Conservation (phyloP, 2,888 invertebrate genomes). For the Melangyna quadrimaculata region DNA sequence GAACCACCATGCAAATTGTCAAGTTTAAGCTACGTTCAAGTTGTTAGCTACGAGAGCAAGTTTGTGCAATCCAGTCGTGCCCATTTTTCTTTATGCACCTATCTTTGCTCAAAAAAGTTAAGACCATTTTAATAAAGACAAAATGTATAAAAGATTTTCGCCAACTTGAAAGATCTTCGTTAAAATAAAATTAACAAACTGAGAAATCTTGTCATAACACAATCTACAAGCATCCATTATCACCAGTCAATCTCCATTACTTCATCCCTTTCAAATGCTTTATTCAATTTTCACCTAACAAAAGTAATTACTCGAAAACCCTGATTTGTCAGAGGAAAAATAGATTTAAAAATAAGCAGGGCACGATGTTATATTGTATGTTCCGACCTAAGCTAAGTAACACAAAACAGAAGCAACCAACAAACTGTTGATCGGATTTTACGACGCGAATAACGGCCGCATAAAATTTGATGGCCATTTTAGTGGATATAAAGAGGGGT, state of each 20-base stretch:
- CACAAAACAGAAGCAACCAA: constrained; percentile 27
- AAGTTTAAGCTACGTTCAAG: too few relatives aligned
- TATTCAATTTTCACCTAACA: constrained; percentile 68
- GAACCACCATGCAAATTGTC: too few relatives aligned
- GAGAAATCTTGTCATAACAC: constrained; percentile 23
- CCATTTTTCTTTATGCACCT: too few relatives aligned
- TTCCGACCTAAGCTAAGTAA: too few relatives aligned
- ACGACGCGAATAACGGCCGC: constrained; percentile 80
- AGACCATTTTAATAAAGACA: too few relatives aligned
- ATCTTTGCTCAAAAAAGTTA: too few relatives aligned
- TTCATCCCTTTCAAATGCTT: constrained; percentile 38
- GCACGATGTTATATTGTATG: constrained; percentile 3
- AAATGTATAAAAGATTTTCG: too few relatives aligned
- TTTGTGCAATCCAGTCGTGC: too few relatives aligned
- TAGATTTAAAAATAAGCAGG: constrained; percentile 19
- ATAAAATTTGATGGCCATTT: constrained; percentile 80
- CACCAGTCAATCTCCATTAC: background rate
- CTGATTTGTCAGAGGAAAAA: constrained; percentile 74
- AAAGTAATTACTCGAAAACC: constrained; percentile 73
- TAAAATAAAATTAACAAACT: constrained; percentile 45
- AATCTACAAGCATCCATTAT: constrained; percentile 11
- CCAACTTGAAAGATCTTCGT: background rate
- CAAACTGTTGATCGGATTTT: constrained; percentile 80
- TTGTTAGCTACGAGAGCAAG: too few relatives aligned
- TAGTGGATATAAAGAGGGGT: constrained; percentile 44